Evolutionary conservation across 2,113 vertebrate genomes (phyloP).

Genomic region (Sander vitreus): DNA sequence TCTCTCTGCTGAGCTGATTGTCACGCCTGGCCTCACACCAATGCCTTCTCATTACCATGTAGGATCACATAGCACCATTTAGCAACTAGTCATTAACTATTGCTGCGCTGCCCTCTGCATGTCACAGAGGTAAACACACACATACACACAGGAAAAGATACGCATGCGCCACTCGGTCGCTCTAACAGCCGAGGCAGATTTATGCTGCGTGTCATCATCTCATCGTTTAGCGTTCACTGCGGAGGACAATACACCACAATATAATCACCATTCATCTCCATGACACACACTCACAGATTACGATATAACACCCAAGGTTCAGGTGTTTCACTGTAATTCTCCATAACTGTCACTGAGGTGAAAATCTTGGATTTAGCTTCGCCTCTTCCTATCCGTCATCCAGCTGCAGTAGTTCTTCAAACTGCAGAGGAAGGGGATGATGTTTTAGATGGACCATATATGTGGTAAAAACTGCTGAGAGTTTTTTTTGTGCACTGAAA

Average conservation of each 20-base stretch:
- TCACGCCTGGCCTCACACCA: conserved; percentile 68
- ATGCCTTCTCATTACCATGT: conserved; percentile 81
- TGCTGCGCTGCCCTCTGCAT: conserved; percentile 70
- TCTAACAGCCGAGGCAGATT: conserved; percentile 50
- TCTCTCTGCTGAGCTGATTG: conserved; percentile 65
- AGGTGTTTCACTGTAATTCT: conserved; percentile 62
- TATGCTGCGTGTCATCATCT: conserved; percentile 69
- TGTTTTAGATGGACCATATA: conserved; percentile 6
- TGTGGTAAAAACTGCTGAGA: background rate
- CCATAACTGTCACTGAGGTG: conserved; percentile 67
- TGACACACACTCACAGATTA: conserved; percentile 61
- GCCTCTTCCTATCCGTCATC: conserved; percentile 38
- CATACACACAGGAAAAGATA: conserved; percentile 30
- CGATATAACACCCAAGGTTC: conserved; percentile 54
- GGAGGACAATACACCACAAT: conserved; percentile 64
- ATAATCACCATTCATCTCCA: conserved; percentile 68
- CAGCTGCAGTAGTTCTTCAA: conserved; percentile 13
- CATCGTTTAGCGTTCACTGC: conserved; percentile 63
- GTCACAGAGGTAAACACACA: conserved; percentile 67
- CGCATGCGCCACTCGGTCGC: conserved; percentile 1
- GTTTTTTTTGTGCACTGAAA: background rate
- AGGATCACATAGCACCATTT: conserved; percentile 80
- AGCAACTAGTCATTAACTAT: conserved; percentile 84
- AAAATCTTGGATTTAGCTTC: conserved; percentile 43
- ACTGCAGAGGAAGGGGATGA: conserved; percentile 15